Evolutionary conservation across 2,888 invertebrate species (phyloP).

Genomic region (Archips crataeganus): DNA sequence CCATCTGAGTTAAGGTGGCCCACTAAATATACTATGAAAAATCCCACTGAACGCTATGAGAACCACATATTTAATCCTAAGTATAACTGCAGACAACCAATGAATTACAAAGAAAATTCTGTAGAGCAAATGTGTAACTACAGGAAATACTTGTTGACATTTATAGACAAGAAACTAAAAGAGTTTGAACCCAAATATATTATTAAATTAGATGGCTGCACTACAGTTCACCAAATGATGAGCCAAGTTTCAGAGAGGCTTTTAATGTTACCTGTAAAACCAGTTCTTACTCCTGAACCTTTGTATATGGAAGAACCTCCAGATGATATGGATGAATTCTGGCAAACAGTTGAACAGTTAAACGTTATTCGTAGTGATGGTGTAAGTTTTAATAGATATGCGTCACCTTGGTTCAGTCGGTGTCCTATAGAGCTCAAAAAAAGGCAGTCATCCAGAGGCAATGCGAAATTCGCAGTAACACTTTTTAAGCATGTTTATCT

Average conservation of each 20-base stretch:
- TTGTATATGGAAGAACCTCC: constrained; percentile 67
- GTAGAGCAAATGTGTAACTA: constrained; percentile 81
- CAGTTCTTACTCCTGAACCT: constrained; percentile 73
- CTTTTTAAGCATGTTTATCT: constrained; percentile 88
- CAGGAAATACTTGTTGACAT: constrained; percentile 69
- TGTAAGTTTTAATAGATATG: constrained; percentile 64
- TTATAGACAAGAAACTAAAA: constrained; percentile 81
- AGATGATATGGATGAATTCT: constrained; percentile 75
- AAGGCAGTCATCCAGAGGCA: constrained; percentile 81
- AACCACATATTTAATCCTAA: constrained; percentile 64
- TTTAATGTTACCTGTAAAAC: constrained; percentile 59
- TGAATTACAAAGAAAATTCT: constrained; percentile 75
- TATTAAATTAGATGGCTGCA: constrained; percentile 86
- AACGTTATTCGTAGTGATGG: constrained; percentile 60
- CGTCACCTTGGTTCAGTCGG: constrained; percentile 86
- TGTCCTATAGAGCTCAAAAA: constrained; percentile 88
- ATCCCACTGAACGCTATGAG: constrained; percentile 58
- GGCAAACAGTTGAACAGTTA: constrained; percentile 64
- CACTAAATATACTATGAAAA: constrained; percentile 60
- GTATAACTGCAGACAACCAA: constrained; percentile 78
- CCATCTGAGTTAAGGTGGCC: constrained; percentile 67
- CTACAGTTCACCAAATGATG: constrained; percentile 77
- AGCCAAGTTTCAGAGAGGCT: constrained; percentile 76
- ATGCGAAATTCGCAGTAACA: constrained; percentile 82
- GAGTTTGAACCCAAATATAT: constrained; percentile 83